Conservation (phyloP, 2,797 vertebrate genomes). For the Varecia variegata region DNA sequence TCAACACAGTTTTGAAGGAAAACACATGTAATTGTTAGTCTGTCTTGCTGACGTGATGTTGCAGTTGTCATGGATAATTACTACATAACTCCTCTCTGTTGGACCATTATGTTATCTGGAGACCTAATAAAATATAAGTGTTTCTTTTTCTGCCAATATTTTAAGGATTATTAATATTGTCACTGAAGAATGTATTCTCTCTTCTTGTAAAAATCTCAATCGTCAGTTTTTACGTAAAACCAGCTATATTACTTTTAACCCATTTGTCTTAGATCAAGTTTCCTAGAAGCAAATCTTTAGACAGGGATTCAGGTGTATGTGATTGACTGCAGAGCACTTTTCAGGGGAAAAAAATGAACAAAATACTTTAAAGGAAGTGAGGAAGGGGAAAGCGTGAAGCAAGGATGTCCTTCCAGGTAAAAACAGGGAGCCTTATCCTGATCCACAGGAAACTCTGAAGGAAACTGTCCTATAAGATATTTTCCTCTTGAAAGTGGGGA, state of each 20-base stretch:
- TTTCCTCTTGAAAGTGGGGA: not conserved
- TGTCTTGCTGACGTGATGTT: conserved; percentile 22
- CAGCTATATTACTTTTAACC: not conserved
- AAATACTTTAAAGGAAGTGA: not conserved
- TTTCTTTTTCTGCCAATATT: not conserved
- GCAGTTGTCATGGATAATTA: conserved; percentile 67
- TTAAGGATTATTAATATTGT: conserved; percentile 23
- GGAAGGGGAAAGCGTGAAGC: not conserved
- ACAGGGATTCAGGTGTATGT: not conserved
- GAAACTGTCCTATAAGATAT: not conserved
- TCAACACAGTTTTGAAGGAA: conserved; percentile 62
- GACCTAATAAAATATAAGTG: conserved; percentile 64
- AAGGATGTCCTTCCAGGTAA: not conserved
- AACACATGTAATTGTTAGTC: conserved; percentile 30
- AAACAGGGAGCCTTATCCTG: not conserved
- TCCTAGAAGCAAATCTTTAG: not conserved
- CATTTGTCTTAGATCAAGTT: not conserved
- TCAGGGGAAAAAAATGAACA: not conserved
- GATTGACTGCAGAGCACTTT: not conserved
- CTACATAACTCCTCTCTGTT: conserved; percentile 67
- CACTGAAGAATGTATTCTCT: not conserved
- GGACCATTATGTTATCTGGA: conserved; percentile 64
- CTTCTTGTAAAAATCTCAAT: not conserved
- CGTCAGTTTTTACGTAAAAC: conserved; percentile 3
- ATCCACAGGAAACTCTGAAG: not conserved